phyloP scores from a whole-genome alignment of 2,113 vertebrate genomes.

The Gopherus evgoodei region DNA sequence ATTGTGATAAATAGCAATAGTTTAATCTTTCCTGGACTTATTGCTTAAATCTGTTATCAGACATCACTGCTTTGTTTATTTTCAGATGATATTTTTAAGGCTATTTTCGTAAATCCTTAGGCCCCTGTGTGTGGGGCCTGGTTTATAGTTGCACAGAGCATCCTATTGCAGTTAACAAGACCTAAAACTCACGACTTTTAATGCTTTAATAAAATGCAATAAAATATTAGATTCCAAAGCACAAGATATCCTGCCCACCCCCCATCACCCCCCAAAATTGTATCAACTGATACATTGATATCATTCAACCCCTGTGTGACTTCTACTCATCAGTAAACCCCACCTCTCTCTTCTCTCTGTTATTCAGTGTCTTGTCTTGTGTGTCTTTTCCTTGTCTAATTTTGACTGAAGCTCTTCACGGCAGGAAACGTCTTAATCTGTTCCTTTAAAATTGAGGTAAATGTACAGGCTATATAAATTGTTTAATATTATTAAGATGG shows the following conservation, averaged over 20 bases:
- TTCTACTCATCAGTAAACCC: not conserved
- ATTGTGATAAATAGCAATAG: not conserved
- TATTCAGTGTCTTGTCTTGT: not conserved
- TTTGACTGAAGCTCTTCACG: not conserved
- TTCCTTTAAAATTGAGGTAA: not conserved
- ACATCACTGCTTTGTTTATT: not conserved
- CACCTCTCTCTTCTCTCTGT: fast-evolving
- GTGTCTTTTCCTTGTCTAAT: not conserved
- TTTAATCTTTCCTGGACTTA: not conserved
- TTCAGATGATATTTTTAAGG: not conserved
- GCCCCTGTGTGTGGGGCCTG: no score
- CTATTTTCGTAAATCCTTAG: not conserved
- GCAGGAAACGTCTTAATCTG: not conserved
- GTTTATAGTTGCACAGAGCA: no score
- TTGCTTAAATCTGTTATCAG: not conserved
- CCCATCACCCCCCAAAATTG: not conserved
- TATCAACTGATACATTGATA: not conserved
- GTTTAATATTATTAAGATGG: not conserved
- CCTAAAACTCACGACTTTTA: not conserved
- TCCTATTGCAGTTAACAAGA: no score
- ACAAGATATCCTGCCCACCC: not conserved
- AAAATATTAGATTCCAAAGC: not conserved
- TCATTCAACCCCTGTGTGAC: not conserved
- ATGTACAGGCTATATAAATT: not conserved
- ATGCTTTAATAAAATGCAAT: not conserved